phyloP scores from a whole-genome alignment of 2,888 invertebrate genomes.

The Leucozona laternaria region DNA sequence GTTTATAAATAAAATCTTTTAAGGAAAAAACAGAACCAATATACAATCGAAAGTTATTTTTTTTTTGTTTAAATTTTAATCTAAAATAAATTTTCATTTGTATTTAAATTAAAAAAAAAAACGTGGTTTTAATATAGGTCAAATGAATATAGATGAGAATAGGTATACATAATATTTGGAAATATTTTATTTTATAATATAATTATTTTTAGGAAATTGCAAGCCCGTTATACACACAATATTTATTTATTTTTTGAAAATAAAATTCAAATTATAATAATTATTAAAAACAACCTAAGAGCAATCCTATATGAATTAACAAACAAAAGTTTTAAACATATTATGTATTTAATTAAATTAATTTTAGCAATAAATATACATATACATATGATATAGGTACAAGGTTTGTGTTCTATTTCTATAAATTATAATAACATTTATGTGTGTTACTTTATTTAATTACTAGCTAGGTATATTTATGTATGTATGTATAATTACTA shows the following conservation, averaged over 20 bases:
- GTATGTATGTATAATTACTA: constrained; percentile 53
- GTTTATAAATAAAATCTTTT: constrained; percentile 43
- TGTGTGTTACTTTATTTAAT: neutral
- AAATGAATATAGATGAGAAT: neutral
- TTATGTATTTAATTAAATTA: constrained; percentile 8
- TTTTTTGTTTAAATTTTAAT: neutral
- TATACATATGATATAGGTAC: constrained; percentile 68
- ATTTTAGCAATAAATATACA: constrained; percentile 67
- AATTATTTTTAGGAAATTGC: constrained; percentile 44
- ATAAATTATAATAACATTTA: constrained; percentile 43
- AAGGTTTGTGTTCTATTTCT: constrained; percentile 57
- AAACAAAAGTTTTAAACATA: constrained; percentile 8
- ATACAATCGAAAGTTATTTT: constrained; percentile 31
- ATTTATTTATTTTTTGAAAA: neutral
- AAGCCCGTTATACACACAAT: constrained; percentile 40
- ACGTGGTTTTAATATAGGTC: constrained; percentile 52
- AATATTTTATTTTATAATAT: neutral
- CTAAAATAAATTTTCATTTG: constrained; percentile 3
- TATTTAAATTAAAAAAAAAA: constrained; percentile 15
- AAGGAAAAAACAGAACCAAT: constrained; percentile 35
- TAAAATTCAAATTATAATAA: constrained; percentile 15
- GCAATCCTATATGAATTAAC: constrained; percentile 28
- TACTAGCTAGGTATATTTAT: constrained; percentile 12
- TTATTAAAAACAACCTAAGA: constrained; percentile 67
- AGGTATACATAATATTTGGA: neutral